These are phyloP conservation scores for Lytechinus variegatus DNA, from an alignment of 35 echinoderm and acorn worm species.

Conservation along the genomic window DNA sequence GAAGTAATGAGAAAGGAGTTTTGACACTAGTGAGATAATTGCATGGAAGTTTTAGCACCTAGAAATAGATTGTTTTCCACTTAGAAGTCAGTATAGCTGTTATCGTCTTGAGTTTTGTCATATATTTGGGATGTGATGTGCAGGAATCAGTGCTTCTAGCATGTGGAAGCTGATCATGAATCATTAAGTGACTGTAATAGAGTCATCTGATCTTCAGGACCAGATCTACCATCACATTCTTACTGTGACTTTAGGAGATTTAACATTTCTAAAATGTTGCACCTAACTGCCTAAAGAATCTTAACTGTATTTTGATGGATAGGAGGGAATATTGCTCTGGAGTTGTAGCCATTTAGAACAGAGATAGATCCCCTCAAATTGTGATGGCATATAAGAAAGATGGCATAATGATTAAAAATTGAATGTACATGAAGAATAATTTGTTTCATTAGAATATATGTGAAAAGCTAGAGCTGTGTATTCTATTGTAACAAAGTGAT, in stretches of 20 bases:
- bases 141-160: constrained; percentile 9
- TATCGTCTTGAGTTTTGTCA: neutral
- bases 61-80: constrained; percentile 13
- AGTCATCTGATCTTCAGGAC: neutral
- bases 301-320: neutral
- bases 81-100: neutral
- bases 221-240: neutral
- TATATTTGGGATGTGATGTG: neutral
- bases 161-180: neutral
- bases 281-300: neutral
- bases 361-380: neutral
- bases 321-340: neutral
- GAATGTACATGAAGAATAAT: neutral
- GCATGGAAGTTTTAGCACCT: constrained; percentile 1
- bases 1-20: constrained; percentile 18
- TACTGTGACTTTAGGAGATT: neutral
- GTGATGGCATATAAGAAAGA: no score
- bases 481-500: neutral
- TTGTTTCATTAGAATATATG: neutral
- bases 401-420: neutral
- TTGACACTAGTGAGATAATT: constrained; percentile 13
- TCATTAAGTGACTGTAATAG: neutral
- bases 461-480: neutral
- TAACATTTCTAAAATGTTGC: neutral
- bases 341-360: neutral